Conservation (phyloP, 2,797 vertebrate species). For the Brachyrhaphis roseni region DNA sequence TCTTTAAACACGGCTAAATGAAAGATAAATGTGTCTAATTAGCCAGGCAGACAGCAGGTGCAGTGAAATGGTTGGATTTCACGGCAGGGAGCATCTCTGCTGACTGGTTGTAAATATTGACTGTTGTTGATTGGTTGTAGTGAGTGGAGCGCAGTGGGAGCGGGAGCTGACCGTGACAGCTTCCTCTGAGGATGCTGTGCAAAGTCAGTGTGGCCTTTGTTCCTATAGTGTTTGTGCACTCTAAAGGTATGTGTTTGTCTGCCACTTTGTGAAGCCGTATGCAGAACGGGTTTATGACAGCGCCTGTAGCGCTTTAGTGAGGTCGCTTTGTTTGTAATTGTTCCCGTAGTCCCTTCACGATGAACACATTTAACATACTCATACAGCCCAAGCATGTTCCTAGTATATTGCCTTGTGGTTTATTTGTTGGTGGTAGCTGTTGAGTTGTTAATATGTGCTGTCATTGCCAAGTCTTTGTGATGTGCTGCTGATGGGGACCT, state of each 20-base stretch:
- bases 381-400: not conserved
- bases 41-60: constrained; percentile 74
- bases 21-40: constrained; percentile 81
- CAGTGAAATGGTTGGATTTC: constrained; percentile 73
- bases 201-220: constrained; percentile 24
- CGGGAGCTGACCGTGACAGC: constrained; percentile 59
- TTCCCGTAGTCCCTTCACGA: not conserved
- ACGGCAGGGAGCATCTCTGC: constrained; percentile 60
- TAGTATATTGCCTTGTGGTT: not conserved
- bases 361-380: not conserved
- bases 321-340: not conserved
- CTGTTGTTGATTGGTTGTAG: constrained; percentile 64
- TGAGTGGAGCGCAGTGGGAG: constrained; percentile 40
- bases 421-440: constrained; percentile 5
- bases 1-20: constrained; percentile 74
- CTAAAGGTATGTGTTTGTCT: constrained; percentile 24
- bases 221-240: constrained; percentile 16
- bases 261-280: constrained; percentile 10
- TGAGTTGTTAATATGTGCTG: constrained; percentile 29
- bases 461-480: constrained; percentile 48
- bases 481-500: constrained; percentile 41
- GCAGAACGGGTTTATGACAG: constrained; percentile 19
- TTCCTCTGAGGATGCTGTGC: constrained; percentile 38
- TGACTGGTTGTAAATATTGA: constrained; percentile 77
- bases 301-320: not conserved